Conservation (phyloP, 1,140 invertebrate species). For the Macrobrachium rosenbergii region DNA sequence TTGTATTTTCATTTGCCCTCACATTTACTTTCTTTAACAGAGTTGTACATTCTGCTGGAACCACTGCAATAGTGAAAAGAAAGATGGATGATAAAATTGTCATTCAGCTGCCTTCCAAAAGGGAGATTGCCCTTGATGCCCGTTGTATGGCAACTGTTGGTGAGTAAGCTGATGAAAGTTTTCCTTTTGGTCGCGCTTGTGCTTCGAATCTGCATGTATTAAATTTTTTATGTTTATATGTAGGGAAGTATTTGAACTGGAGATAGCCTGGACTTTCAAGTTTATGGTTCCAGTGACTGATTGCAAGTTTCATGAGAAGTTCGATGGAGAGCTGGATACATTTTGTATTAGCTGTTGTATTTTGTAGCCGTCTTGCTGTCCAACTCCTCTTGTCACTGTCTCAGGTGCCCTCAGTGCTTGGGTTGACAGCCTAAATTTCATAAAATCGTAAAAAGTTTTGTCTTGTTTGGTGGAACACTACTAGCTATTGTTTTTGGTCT, state of each 20-base stretch:
- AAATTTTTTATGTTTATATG: background rate
- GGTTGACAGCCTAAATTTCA: too few species aligned
- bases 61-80: slow-evolving; percentile 80
- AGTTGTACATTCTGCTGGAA: slow-evolving; percentile 81
- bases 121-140: slow-evolving; percentile 82
- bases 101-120: slow-evolving; percentile 87
- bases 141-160: slow-evolving; percentile 92
- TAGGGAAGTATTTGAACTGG: background rate
- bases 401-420: too few species aligned
- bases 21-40: slow-evolving; percentile 4
- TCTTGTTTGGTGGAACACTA: too few species aligned
- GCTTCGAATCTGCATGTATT: background rate
- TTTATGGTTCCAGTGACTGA: background rate
- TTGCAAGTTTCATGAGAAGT: too few species aligned
- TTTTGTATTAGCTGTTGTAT: too few species aligned
- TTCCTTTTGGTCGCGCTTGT: background rate
- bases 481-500: too few species aligned
- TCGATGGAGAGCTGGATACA: too few species aligned
- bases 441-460: too few species aligned
- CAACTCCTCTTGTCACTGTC: too few species aligned
- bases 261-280: background rate
- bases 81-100: slow-evolving; percentile 82
- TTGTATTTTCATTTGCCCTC: background rate
- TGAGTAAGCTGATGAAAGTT: slow-evolving; percentile 68
- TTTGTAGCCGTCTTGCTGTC: too few species aligned